Evolutionary conservation across 2,113 vertebrate genomes (phyloP).

Genomic region (Hemichromis elongatus): DNA sequence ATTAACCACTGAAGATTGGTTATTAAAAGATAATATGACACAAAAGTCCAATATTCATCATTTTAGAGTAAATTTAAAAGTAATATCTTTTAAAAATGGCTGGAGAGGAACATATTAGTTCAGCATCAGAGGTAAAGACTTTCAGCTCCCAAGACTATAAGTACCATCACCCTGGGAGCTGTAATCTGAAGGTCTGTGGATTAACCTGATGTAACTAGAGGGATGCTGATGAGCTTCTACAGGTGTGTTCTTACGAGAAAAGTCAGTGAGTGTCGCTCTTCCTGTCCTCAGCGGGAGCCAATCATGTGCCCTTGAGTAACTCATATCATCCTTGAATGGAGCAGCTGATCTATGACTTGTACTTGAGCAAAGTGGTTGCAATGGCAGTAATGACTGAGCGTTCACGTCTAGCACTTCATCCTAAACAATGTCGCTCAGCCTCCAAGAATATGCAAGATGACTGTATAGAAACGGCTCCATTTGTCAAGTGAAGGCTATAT

Average conservation of each 20-base stretch:
- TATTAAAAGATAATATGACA: not conserved
- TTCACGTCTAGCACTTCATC: not conserved
- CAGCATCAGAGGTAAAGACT: not conserved
- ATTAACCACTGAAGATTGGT: not conserved
- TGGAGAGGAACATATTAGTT: not conserved
- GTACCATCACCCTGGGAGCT: not conserved
- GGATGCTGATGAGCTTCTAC: constrained; percentile 9
- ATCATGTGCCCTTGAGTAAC: constrained; percentile 36
- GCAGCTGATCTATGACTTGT: constrained; percentile 13
- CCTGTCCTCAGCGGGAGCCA: not conserved
- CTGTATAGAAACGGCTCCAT: not conserved
- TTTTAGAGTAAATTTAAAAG: not conserved
- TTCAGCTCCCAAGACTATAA: not conserved
- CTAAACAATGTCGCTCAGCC: not conserved
- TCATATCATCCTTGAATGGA: not conserved
- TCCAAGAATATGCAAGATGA: not conserved
- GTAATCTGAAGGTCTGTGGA: not conserved
- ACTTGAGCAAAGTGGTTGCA: constrained; percentile 3
- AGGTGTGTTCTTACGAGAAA: not conserved
- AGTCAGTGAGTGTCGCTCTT: not conserved
- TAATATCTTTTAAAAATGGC: not conserved
- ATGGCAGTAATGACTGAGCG: not conserved
- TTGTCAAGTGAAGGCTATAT: not conserved
- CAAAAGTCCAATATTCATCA: not conserved
- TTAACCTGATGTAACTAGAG: not conserved